A percentile compares a stretch with the other conserved stretches of the same genome.
Evolutionary conservation across 64 coral and sea anemone genomes (phyloP).

Genomic region (Montipora capricornis): DNA sequence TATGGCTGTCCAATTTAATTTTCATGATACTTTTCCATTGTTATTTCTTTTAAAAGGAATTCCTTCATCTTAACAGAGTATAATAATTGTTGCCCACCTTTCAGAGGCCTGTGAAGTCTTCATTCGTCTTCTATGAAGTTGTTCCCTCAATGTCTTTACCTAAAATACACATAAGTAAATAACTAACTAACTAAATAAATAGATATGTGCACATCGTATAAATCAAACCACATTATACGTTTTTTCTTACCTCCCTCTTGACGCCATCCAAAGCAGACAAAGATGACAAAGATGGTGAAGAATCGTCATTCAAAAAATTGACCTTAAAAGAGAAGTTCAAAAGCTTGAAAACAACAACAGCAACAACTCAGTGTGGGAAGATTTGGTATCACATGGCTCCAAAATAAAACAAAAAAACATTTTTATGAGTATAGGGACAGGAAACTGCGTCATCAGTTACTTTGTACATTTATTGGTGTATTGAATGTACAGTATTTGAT

Average conservation of each 20-base stretch:
- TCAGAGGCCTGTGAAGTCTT: conserved; percentile 93
- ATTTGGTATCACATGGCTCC: too few relatives aligned
- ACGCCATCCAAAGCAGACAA: conserved; percentile 76
- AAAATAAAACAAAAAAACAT: too few relatives aligned
- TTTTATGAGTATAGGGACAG: too few relatives aligned
- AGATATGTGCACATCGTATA: too few relatives aligned
- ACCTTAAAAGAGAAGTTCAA: not conserved
- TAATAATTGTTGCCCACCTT: conserved; percentile 46
- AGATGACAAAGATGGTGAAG: conserved; percentile 55
- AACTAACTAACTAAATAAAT: not conserved
- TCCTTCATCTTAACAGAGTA: not conserved
- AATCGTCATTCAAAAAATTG: conserved; percentile 20
- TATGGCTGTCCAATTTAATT: too few relatives aligned
- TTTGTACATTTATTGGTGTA: too few relatives aligned
- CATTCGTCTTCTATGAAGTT: conserved; percentile 88
- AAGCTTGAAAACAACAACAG: not conserved
- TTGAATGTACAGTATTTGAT: too few relatives aligned
- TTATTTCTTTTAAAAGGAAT: not conserved
- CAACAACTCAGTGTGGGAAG: not conserved
- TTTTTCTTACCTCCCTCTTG: conserved; percentile 66
- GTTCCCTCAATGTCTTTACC: conserved; percentile 83
- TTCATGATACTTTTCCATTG: too few relatives aligned
- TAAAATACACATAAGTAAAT: conserved; percentile 5
- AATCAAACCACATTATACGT: too few relatives aligned
- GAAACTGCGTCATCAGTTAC: too few relatives aligned